These are phyloP conservation scores for Aramus guarauna DNA, from an alignment of 2,113 vertebrate genomes.

Conservation along the genomic window DNA sequence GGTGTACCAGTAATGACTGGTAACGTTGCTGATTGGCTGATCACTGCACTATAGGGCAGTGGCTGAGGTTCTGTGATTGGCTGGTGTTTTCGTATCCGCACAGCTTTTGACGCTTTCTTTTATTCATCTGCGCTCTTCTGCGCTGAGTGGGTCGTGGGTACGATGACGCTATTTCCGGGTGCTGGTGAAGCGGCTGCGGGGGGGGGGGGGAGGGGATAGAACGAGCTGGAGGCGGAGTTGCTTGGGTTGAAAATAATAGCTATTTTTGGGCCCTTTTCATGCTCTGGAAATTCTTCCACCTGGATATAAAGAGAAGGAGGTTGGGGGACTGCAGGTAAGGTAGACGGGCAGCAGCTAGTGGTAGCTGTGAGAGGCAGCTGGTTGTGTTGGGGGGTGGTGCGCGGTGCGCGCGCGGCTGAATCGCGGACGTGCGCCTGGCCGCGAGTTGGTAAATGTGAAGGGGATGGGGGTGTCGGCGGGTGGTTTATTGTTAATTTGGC, in stretches of 20 bases:
- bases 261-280: neutral
- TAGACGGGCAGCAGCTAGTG: neutral
- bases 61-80: neutral
- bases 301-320: neutral
- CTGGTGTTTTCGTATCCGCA: neutral
- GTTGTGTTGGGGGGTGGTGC: neutral
- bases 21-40: neutral
- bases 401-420: neutral
- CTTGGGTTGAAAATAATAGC: neutral
- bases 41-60: neutral
- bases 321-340: neutral
- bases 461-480: neutral
- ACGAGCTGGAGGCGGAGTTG: neutral
- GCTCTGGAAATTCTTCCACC: neutral
- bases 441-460: neutral
- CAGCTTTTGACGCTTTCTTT: neutral
- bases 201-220: neutral
- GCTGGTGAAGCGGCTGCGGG: neutral
- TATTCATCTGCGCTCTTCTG: neutral
- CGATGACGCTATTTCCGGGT: neutral
- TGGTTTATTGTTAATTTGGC: neutral
- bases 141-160: neutral
- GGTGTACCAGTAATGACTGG: neutral
- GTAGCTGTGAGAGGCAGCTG: neutral
- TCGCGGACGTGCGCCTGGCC: neutral